These are phyloP conservation scores for Lethenteron camtschaticum DNA, from an alignment of 2,113 vertebrate species.

Conservation along the genomic window DNA sequence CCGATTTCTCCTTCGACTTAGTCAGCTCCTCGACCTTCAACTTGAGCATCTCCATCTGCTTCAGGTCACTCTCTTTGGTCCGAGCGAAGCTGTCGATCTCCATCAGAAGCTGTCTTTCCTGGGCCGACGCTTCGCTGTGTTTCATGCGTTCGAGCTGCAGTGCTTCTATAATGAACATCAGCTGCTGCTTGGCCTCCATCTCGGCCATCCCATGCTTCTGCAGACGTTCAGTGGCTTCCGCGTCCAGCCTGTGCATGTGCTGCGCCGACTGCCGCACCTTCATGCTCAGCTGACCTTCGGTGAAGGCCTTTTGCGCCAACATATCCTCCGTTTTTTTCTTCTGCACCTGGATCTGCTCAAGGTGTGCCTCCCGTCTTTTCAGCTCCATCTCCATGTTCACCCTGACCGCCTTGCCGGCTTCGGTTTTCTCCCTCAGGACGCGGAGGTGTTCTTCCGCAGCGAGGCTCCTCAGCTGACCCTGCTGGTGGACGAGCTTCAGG, in stretches of 20 bases:
- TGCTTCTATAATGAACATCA: background rate
- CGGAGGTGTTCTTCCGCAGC: too few species aligned
- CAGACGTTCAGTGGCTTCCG: background rate
- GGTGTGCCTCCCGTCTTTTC: background rate
- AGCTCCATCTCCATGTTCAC: background rate
- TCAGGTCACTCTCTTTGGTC: background rate
- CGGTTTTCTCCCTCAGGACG: too few species aligned
- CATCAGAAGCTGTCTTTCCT: background rate
- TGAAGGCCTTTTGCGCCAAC: background rate
- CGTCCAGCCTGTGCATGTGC: background rate
- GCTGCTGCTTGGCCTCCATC: background rate
- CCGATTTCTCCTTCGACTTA: background rate
- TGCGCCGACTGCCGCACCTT: background rate
- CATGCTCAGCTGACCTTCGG: background rate
- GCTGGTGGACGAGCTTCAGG: too few species aligned
- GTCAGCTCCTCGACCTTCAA: background rate
- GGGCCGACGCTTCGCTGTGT: background rate
- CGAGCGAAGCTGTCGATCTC: background rate
- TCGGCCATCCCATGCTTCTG: background rate
- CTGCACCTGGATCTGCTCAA: background rate
- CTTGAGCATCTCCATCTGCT: background rate
- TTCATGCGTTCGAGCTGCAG: background rate
- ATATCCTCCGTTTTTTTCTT: background rate
- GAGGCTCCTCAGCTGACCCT: too few species aligned
- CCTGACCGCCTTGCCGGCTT: too few species aligned